A percentile compares a stretch with the other conserved stretches of the same genome.
Conservation (phyloP, 2,797 vertebrate species). For the Phaenicophaeus curvirostris region DNA sequence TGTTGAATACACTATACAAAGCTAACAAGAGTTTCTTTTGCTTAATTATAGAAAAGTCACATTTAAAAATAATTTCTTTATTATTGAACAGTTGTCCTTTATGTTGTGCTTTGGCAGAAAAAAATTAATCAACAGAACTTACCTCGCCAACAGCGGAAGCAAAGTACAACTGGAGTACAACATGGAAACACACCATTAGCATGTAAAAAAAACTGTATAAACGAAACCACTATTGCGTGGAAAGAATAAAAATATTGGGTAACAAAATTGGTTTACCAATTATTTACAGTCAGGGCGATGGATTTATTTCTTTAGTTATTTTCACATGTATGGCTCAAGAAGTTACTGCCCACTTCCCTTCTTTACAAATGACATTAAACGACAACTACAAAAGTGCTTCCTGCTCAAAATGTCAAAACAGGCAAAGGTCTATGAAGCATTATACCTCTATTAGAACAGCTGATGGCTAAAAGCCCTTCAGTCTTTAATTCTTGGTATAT, state of each 20-base stretch:
- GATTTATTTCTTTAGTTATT: slow-evolving; percentile 21
- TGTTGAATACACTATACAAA: slow-evolving; percentile 73
- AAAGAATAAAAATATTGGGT: slow-evolving; percentile 45
- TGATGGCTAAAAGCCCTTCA: slow-evolving; percentile 64
- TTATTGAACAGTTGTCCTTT: slow-evolving; percentile 74
- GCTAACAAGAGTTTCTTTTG: slow-evolving; percentile 61
- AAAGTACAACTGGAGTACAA: slow-evolving; percentile 57
- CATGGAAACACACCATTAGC: slow-evolving; percentile 36
- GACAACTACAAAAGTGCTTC: slow-evolving; percentile 85
- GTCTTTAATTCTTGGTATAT: slow-evolving; percentile 91
- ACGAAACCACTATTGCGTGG: slow-evolving; percentile 56
- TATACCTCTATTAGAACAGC: not conserved
- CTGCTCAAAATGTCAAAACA: slow-evolving; percentile 68
- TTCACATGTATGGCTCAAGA: slow-evolving; percentile 71
- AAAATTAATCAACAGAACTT: slow-evolving; percentile 29
- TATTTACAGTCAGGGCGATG: slow-evolving; percentile 66
- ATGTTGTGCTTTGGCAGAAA: slow-evolving; percentile 66
- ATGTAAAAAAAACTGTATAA: slow-evolving; percentile 60
- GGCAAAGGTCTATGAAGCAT: slow-evolving; percentile 35
- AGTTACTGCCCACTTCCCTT: slow-evolving; percentile 82
- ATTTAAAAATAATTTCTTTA: slow-evolving; percentile 66
- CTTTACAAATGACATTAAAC: slow-evolving; percentile 74
- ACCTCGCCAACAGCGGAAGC: slow-evolving; percentile 58
- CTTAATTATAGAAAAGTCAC: slow-evolving; percentile 69
- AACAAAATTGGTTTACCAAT: slow-evolving; percentile 69